Evolutionary conservation across 2,888 invertebrate genomes (phyloP).

Genomic region (Portevinia maculata): DNA sequence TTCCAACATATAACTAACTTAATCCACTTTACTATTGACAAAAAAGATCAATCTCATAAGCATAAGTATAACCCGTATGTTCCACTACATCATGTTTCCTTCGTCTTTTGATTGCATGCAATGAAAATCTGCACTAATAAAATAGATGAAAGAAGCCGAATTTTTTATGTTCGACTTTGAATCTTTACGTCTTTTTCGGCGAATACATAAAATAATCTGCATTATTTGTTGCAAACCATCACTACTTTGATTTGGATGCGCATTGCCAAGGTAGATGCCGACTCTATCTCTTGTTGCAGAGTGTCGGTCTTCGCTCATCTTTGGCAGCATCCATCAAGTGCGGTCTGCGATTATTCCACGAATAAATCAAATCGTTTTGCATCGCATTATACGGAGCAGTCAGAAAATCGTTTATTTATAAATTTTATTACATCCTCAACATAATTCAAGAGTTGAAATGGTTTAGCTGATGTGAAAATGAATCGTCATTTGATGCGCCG

Average conservation of each 20-base stretch:
- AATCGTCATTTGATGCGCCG: conserved; percentile 68
- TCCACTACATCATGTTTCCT: conserved; percentile 1
- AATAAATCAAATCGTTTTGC: conserved; percentile 74
- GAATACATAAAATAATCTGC: conserved; percentile 71
- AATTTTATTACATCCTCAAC: conserved; percentile 72
- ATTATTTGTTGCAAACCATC: conserved; percentile 70
- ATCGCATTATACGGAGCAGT: conserved; percentile 61
- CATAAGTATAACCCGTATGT: background rate
- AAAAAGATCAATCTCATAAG: background rate
- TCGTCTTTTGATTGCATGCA: conserved; percentile 33
- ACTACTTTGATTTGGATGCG: conserved; percentile 64
- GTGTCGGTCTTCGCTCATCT: conserved; percentile 58
- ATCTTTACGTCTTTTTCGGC: conserved; percentile 73
- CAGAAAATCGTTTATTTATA: conserved; percentile 72
- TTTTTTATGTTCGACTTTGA: conserved; percentile 69
- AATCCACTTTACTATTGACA: background rate
- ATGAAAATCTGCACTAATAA: conserved; percentile 64
- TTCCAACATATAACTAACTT: background rate
- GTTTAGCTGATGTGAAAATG: conserved; percentile 56
- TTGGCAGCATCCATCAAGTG: conserved; percentile 73
- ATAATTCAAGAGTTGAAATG: conserved; percentile 68
- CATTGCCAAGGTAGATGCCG: conserved; percentile 52
- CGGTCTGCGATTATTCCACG: conserved; percentile 72
- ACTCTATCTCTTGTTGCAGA: conserved; percentile 48
- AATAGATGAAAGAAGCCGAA: conserved; percentile 71